Conservation (phyloP, 2,797 vertebrate species). For the Neosilurus hyrtlii region DNA sequence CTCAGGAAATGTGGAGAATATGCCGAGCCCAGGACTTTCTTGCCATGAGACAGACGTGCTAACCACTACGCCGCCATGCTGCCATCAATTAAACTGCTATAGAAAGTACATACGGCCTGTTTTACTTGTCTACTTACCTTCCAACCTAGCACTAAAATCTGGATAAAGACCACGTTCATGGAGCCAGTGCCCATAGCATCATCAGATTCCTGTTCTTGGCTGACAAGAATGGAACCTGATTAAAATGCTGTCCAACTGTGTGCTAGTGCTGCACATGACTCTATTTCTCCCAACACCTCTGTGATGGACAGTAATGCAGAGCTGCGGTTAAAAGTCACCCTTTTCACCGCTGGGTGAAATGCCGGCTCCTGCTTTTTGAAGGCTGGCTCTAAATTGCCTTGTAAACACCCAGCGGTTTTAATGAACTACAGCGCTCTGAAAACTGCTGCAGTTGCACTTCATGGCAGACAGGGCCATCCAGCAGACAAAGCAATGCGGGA, state of each 20-base stretch:
- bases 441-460: conserved; percentile 51
- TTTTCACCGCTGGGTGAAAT: conserved; percentile 13
- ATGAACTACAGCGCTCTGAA: conserved; percentile 36
- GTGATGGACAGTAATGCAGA: conserved; percentile 34
- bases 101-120: no score
- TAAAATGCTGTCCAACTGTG: neutral
- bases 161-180: neutral
- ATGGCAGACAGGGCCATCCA: conserved; percentile 30
- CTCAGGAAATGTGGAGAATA: no score
- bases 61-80: no score
- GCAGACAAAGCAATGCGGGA: conserved; percentile 49
- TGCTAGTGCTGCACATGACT: neutral
- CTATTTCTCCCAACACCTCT: conserved; percentile 1
- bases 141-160: neutral
- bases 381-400: conserved; percentile 48
- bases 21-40: no score
- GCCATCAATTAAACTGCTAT: no score
- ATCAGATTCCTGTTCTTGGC: neutral
- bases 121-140: no score
- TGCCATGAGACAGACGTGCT: no score
- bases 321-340: conserved; percentile 36
- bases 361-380: conserved; percentile 33
- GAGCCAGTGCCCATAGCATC: no score
- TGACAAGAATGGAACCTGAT: neutral
- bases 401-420: conserved; percentile 51